Evolutionary conservation across 2,797 vertebrate species (phyloP), one percentile per base, ranked within the genome.

Genomic region (Gymnoscopelus microlampas): DNA sequence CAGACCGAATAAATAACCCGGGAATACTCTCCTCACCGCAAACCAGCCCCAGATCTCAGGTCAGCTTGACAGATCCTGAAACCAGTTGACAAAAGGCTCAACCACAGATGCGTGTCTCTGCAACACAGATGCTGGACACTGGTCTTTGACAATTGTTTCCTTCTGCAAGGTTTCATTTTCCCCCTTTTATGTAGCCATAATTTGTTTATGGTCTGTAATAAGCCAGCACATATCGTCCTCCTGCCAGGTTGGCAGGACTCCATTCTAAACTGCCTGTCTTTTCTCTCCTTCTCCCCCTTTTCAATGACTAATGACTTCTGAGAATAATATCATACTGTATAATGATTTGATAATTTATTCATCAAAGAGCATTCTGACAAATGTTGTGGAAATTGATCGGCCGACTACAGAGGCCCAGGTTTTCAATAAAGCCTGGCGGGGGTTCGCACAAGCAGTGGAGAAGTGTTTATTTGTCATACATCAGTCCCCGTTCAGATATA

Each of bases 171-270:
- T 86, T 88, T 88, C 68, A 65, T 85, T 83, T 84, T 85, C 75
- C 71, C 71, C 26, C 72, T 85, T 90, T 87, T 81, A 84, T 87
- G 82, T 84, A 15, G 60, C 67, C 71, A 69, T 86, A 79, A 87
- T 92, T 86, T 92, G 87, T 92, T 92, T 89, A 88, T 79, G 72
- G 78, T 85, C 74, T 77, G 79, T 87, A 87, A 84, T 89, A 87
- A 87, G 85, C 83, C 81, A 61, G 73, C 55, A 72, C 85, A 86
- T 87, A 81, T 79, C 86, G 79, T 74, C 80, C 9, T 54, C 74
- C 77, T 87, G 87, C 86, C 82, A 84, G 77, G 74, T 86, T 90
- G 87, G 89, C 81, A 70, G 56, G 26, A 48, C 61, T 88, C 82
- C 87, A 83, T 72, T 65, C 26, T 68, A 72, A 83, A 81, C 76